Base-by-base conservation (phyloP, 2,113 vertebrate genomes). In the Tupaia tana region DNA sequence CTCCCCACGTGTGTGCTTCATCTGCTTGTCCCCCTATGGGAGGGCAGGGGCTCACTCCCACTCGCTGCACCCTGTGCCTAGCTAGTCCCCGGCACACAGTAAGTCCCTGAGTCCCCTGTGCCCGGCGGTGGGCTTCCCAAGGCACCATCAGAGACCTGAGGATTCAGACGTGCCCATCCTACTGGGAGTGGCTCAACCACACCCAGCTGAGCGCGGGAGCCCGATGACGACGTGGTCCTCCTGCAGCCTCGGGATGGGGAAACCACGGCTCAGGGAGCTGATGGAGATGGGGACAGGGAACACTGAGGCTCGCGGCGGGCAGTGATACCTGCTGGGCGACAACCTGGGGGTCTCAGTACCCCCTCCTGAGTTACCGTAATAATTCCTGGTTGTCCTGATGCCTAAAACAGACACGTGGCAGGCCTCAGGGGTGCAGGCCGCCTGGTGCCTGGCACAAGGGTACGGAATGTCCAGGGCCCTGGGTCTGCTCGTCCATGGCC, bases 161-260 rank as follows among this genome's bases (percentile, higher is more conserved):
- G 16, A 0, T 79, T 11, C 15, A 6, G 6, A 71, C 22, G 59
- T 0, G 58, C 52, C 20, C 0, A 1, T 54, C n/a, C 70, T 20
- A 1, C 86, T 7, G 15, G 71, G 12, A 87, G 77, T 2, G 25
- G 27, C 91, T 93, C 52, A 7, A 14, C 34, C 54, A 56, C 13
- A 4, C 18, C 19, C 22, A 5, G 52, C 58, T 20, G 61, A 18
- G 27, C 11, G 0, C 22, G 27, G 43, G n/a, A 9, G 66, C n/a
- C 27, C 1, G 1, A 43, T 43, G 43, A 43, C 6, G 43, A 43
- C 43, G 18, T 8, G 29, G n/a, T 9, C 24, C 16, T 14, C 59
- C 29, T 25, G 29, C 7, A 9, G 70, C 15, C n/a, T 22, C 19
- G 22, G 52, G 63, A 13, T 4, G 0, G 4, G 70, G 56, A 70